Evolutionary conservation across 2,888 invertebrate species (phyloP).

Genomic region (Carpatolechia fugitivella): DNA sequence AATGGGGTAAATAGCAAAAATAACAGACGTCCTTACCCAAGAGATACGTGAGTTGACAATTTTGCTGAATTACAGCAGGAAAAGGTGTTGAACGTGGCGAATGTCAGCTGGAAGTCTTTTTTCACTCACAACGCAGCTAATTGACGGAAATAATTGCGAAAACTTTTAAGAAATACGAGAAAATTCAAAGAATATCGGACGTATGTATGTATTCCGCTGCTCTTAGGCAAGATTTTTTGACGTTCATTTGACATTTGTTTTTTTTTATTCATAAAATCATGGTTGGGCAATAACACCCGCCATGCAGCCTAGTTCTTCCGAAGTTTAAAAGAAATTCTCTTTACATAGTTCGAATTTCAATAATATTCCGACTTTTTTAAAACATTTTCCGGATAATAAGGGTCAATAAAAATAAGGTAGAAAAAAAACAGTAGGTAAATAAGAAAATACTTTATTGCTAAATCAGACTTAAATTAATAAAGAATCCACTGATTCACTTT

Average conservation of each 20-base stretch:
- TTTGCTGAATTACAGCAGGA: background rate
- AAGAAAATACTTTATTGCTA: background rate
- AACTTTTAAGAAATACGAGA: background rate
- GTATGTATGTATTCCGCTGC: background rate
- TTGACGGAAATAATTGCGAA: background rate
- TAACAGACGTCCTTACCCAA: background rate
- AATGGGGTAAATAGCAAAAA: background rate
- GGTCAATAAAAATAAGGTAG: too few relatives aligned
- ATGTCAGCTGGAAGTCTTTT: background rate
- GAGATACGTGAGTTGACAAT: background rate
- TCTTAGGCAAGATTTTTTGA: background rate
- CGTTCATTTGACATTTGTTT: background rate
- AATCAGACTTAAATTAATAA: background rate
- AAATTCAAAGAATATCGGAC: background rate
- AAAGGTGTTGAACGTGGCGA: background rate
- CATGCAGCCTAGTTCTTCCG: too few relatives aligned
- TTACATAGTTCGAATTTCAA: too few relatives aligned
- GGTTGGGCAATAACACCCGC: too few relatives aligned
- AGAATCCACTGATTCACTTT: slow-evolving; percentile 14
- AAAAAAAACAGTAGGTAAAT: too few relatives aligned
- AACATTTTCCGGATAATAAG: too few relatives aligned
- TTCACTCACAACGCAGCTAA: background rate
- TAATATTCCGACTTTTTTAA: too few relatives aligned
- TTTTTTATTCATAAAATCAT: too few relatives aligned
- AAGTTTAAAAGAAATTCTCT: too few relatives aligned